Percentiles rank a stretch among this genome's conserved stretches.
Conservation (phyloP, 2,113 vertebrate genomes). For the Xiphophorus maculatus region DNA sequence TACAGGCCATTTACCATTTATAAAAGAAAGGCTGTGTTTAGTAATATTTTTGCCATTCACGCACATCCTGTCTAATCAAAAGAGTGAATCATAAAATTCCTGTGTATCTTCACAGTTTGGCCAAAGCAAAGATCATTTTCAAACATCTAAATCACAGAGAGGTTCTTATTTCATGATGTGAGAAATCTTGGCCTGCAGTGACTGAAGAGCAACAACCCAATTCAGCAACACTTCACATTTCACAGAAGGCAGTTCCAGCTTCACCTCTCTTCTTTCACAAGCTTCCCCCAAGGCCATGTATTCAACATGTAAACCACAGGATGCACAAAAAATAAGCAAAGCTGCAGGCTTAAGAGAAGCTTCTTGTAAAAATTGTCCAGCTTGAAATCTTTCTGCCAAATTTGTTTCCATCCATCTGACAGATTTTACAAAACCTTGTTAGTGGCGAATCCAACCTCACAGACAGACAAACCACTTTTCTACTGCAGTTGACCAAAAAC, state of each 20-base stretch:
- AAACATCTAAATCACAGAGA: not conserved
- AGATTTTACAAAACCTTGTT: conserved; percentile 35
- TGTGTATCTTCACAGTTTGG: not conserved
- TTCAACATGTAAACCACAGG: conserved; percentile 15
- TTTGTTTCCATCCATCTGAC: conserved; percentile 45
- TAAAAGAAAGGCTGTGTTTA: not conserved
- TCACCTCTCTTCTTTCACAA: conserved; percentile 19
- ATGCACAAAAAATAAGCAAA: conserved; percentile 22
- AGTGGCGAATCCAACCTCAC: conserved; percentile 15
- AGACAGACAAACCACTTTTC: conserved; percentile 53
- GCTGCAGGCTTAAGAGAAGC: not conserved
- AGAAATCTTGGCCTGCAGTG: not conserved
- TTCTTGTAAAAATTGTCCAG: conserved; percentile 23
- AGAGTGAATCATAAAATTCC: not conserved
- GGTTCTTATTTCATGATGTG: conserved; percentile 1
- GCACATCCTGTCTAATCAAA: not conserved
- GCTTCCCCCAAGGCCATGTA: not conserved
- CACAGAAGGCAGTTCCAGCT: conserved; percentile 15
- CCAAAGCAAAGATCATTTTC: not conserved
- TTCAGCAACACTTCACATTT: conserved; percentile 22
- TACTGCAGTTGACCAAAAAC: conserved; percentile 50
- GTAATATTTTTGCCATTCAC: not conserved
- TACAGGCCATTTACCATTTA: too few species aligned
- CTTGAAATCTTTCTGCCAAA: conserved; percentile 20
- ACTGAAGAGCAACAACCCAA: conserved; percentile 18